A percentile compares a stretch with the other conserved stretches of the same genome.
phyloP scores from a whole-genome alignment of 2,113 vertebrate species.

The Paradisaea rubra region DNA sequence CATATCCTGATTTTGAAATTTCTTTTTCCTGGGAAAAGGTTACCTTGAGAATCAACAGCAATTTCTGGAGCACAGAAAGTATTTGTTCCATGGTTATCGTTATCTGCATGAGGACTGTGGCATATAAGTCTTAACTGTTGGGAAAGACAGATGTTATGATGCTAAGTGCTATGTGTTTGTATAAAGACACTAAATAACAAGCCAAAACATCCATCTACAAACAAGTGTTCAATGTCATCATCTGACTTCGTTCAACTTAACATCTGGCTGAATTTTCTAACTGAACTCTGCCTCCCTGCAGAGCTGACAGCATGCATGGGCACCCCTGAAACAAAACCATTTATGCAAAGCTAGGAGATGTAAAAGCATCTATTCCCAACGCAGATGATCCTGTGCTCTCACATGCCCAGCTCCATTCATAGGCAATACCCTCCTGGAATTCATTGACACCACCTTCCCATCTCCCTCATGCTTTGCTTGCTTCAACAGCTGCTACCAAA shows the following conservation, averaged over 20 bases:
- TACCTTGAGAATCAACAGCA: neutral
- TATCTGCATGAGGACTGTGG: neutral
- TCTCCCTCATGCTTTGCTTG: neutral
- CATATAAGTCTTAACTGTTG: neutral
- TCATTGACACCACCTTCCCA: neutral
- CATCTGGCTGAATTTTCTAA: neutral
- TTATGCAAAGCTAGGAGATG: neutral
- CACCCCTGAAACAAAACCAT: neutral
- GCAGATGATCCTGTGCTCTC: neutral
- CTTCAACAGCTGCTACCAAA: neutral
- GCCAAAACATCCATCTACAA: neutral
- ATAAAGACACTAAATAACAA: neutral
- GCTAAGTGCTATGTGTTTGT: neutral
- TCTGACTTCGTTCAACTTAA: neutral
- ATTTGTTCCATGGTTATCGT: neutral
- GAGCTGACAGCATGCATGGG: rapidly evolving
- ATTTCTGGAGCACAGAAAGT: neutral
- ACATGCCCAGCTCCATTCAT: neutral
- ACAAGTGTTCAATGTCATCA: neutral
- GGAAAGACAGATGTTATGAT: neutral
- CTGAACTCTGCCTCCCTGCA: neutral
- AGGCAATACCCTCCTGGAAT: neutral
- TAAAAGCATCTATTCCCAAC: neutral
- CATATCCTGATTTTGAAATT: neutral
- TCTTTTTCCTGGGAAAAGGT: neutral